Percentiles rank a stretch among this genome's conserved stretches.
Evolutionary conservation across 1,140 invertebrate genomes (phyloP).

Genomic region (Cataglyphis hispanica): DNA sequence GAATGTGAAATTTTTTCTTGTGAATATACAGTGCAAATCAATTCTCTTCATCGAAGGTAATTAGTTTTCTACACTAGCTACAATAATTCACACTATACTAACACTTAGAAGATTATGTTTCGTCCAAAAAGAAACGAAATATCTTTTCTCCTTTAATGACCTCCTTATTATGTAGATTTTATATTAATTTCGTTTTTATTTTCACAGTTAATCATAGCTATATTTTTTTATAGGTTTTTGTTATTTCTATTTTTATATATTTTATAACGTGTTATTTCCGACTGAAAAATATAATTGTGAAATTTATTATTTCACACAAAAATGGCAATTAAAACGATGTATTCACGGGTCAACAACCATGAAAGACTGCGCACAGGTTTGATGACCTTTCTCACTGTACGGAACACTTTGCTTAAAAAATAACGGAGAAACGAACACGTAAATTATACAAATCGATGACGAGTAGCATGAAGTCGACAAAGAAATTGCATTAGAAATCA

Average conservation of each 20-base stretch:
- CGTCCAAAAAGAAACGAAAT: not conserved
- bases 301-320: not conserved
- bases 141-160: not conserved
- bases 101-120: not conserved
- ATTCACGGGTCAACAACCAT: not conserved
- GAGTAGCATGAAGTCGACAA: conserved; percentile 4
- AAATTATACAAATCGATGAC: conserved; percentile 15
- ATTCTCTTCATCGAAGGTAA: not conserved
- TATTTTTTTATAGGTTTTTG: not conserved
- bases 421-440: conserved; percentile 28
- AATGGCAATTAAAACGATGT: not conserved
- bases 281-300: too few species aligned
- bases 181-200: not conserved
- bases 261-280: not conserved
- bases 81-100: conserved; percentile 25
- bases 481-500: not conserved
- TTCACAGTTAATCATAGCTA: not conserved
- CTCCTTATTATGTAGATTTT: not conserved
- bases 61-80: not conserved
- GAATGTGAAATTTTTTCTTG: conserved; percentile 35
- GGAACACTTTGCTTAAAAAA: conserved; percentile 20
- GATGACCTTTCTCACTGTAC: conserved; percentile 9
- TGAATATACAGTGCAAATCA: not conserved
- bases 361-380: conserved; percentile 11
- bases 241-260: not conserved